Evolutionary conservation across 2,797 vertebrate species (phyloP), one percentile per base, ranked within the genome.

Genomic region (Hybognathus amarus): DNA sequence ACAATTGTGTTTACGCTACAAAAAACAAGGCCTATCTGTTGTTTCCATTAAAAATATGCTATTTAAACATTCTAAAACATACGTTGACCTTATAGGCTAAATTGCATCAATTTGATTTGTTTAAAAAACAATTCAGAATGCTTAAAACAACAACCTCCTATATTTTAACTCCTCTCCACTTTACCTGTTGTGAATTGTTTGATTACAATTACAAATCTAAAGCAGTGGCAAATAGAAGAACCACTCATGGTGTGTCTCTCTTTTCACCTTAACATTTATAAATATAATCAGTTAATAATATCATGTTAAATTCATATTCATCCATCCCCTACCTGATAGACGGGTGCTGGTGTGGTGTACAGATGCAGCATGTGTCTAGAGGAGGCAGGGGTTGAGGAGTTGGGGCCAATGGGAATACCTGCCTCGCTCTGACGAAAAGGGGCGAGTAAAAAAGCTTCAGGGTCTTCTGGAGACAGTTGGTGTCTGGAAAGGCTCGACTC

Each of bases 311-410:
- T n/a, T 68, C 2, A 6, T 64, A 9, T 50, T 50, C 2, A 66
- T 66, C 9, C 10, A 27, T 24, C 27, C 11, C 30, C 1, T 81
- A 94, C 90, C 92, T 92, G 1, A 6, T 92, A 93, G 83, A 93
- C 92, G 0, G 92, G 86, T 0, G 88, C 88, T 0, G 94, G 89
- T 11, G 94, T 90, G 56, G 94, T 95, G 90, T 95, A 96, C 47
- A 97, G 91, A 78, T 89, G 89, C 38, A 94, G 91, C 90, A 95
- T 90, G 30, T 93, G 90, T 87, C 92, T 94, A 50, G 93, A 91
- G 0, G 92, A 91, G 12, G 89, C 93, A 79, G 95, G 91, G 50
- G 93, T 96, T n/a, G 92, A 93, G 22, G 92, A 92, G 91, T 94
- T 93, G 0, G 93, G 91, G 47, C 93, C 92, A 0, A 95, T 92